A percentile compares a stretch with the other conserved stretches of the same genome.
phyloP scores from a whole-genome alignment of 2,113 vertebrate genomes.

The Picathartes gymnocephalus region DNA sequence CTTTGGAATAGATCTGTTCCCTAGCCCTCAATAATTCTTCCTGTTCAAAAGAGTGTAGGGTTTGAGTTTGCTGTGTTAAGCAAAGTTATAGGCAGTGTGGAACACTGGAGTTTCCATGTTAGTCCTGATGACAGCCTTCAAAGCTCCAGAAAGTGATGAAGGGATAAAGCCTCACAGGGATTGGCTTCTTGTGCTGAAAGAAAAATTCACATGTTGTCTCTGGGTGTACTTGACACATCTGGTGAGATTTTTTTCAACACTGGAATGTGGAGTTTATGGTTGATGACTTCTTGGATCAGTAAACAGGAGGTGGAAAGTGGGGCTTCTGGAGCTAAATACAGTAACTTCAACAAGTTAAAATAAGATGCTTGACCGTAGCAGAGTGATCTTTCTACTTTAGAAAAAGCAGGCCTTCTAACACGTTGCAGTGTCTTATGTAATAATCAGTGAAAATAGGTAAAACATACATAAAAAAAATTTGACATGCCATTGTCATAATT shows the following conservation, averaged over 20 bases:
- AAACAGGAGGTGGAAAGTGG: not conserved
- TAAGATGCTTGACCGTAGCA: not conserved
- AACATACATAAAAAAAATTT: not conserved
- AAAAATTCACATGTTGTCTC: not conserved
- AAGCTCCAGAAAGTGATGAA: not conserved
- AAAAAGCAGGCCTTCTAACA: not conserved
- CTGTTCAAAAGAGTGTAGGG: not conserved
- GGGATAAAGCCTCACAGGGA: not conserved
- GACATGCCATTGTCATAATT: not conserved
- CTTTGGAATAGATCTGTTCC: not conserved
- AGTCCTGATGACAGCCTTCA: not conserved
- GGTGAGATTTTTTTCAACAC: not conserved
- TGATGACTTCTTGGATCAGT: not conserved
- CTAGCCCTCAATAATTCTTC: not conserved
- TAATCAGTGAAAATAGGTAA: not conserved
- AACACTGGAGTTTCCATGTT: not conserved
- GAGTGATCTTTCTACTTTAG: not conserved
- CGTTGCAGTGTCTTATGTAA: not conserved
- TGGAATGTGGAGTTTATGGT: accelerated
- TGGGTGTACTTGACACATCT: not conserved
- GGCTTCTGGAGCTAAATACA: not conserved
- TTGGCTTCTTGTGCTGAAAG: not conserved
- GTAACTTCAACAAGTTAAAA: not conserved
- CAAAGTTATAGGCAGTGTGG: not conserved
- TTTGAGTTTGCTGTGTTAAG: not conserved